A percentile compares a stretch with the other conserved stretches of the same genome.
These are phyloP conservation scores for Morone saxatilis DNA, from an alignment of 2,113 vertebrate genomes.

Conservation along the genomic window DNA sequence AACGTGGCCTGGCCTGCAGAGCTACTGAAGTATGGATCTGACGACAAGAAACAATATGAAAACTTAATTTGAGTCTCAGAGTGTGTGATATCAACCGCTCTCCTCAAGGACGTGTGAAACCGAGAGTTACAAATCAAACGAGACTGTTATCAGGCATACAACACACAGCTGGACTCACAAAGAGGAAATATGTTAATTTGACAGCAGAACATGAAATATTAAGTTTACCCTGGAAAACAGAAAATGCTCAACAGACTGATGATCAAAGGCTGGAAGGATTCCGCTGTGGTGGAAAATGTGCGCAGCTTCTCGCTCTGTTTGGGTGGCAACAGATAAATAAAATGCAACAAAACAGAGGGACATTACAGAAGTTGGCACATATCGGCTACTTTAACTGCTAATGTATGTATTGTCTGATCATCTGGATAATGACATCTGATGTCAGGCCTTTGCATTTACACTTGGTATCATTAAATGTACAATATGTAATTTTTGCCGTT, in stretches of 20 bases:
- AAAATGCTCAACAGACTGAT: not conserved
- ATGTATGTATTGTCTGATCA: too few species aligned
- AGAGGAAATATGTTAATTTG: slow-evolving; percentile 13
- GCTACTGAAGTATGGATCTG: slow-evolving; percentile 2
- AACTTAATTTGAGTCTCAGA: slow-evolving; percentile 25
- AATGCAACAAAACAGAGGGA: not conserved
- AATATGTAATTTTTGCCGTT: too few species aligned
- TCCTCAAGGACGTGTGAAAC: slow-evolving; percentile 19
- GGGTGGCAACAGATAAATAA: not conserved
- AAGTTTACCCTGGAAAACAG: slow-evolving; percentile 5
- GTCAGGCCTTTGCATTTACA: too few species aligned
- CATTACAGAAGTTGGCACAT: not conserved
- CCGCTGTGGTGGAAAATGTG: not conserved
- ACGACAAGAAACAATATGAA: slow-evolving; percentile 24
- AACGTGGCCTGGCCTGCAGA: not conserved
- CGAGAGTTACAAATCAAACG: not conserved
- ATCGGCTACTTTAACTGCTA: not conserved
- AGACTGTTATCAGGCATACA: not conserved
- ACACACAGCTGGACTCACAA: slow-evolving; percentile 16
- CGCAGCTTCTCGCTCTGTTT: not conserved
- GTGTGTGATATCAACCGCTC: slow-evolving; percentile 10
- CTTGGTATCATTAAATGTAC: too few species aligned
- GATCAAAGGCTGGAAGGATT: not conserved
- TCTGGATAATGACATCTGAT: too few species aligned
- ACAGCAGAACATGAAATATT: slow-evolving; percentile 20